phyloP scores from a whole-genome alignment of 2,113 vertebrate species.

The Nycticorax nycticorax region DNA sequence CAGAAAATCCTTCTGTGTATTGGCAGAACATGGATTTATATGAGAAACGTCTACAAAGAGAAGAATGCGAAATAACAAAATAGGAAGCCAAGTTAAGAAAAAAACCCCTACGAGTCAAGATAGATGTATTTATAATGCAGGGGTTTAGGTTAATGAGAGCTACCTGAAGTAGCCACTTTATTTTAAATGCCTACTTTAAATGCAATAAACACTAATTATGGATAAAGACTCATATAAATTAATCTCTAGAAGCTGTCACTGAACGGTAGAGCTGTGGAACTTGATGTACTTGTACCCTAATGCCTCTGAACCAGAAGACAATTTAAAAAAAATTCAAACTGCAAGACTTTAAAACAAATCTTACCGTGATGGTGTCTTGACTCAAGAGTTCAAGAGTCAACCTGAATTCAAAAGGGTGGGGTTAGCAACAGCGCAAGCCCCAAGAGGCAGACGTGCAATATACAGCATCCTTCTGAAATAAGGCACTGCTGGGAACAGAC shows the following conservation, averaged over 20 bases:
- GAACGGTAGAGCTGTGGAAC: background rate
- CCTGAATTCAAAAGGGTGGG: background rate
- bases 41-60: background rate
- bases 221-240: background rate
- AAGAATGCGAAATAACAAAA: background rate
- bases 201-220: background rate
- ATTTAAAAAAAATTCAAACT: background rate
- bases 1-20: constrained; percentile 9
- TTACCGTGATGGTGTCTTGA: background rate
- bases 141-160: background rate
- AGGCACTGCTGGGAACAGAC: background rate
- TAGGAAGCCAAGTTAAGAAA: background rate
- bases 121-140: background rate
- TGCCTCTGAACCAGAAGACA: background rate
- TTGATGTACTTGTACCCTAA: background rate
- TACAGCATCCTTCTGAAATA: background rate
- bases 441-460: accelerated
- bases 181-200: background rate
- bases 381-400: background rate
- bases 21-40: background rate
- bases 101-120: background rate
- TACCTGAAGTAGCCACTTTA: background rate
- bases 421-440: background rate
- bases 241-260: background rate
- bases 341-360: background rate